Evolutionary conservation across 1,140 invertebrate genomes (phyloP).

Genomic region (Caenorhabditis latens): DNA sequence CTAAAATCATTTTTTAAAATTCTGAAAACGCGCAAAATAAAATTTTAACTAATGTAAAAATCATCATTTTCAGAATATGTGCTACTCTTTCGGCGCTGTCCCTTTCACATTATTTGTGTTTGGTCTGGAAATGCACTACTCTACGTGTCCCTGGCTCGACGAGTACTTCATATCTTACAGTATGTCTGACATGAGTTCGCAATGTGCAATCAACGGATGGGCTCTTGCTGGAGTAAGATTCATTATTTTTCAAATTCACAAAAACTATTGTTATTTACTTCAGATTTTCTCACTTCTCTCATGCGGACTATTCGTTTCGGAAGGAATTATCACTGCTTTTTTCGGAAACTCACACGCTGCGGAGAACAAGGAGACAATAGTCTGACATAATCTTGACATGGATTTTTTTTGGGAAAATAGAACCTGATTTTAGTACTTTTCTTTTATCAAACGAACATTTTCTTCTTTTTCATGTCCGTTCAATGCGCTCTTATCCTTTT

Average conservation of each 20-base stretch:
- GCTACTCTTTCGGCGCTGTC: slow-evolving; percentile 75
- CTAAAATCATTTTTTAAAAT: too few relatives aligned
- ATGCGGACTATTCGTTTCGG: slow-evolving; percentile 75
- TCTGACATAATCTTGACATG: background rate
- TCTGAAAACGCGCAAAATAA: too few relatives aligned
- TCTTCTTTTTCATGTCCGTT: background rate
- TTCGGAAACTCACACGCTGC: slow-evolving; percentile 64
- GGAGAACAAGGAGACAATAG: slow-evolving; percentile 49
- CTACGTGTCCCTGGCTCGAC: slow-evolving; percentile 75
- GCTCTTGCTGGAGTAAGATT: slow-evolving; percentile 72
- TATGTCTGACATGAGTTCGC: slow-evolving; percentile 75
- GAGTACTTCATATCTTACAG: slow-evolving; percentile 73
- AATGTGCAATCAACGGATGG: slow-evolving; percentile 77
- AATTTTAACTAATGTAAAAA: too few relatives aligned
- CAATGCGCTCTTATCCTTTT: background rate
- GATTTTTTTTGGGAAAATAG: background rate
- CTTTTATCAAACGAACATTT: background rate
- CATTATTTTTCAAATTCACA: background rate
- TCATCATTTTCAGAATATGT: slow-evolving; percentile 73
- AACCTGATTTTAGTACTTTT: background rate
- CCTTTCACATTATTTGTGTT: slow-evolving; percentile 75
- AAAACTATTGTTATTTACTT: slow-evolving; percentile 43
- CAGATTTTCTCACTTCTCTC: slow-evolving; percentile 77
- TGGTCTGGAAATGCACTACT: slow-evolving; percentile 76
- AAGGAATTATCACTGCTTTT: slow-evolving; percentile 75